phyloP scores from a whole-genome alignment of 92 coral and sea anemone genomes.

The Scolanthus callimorphus region DNA sequence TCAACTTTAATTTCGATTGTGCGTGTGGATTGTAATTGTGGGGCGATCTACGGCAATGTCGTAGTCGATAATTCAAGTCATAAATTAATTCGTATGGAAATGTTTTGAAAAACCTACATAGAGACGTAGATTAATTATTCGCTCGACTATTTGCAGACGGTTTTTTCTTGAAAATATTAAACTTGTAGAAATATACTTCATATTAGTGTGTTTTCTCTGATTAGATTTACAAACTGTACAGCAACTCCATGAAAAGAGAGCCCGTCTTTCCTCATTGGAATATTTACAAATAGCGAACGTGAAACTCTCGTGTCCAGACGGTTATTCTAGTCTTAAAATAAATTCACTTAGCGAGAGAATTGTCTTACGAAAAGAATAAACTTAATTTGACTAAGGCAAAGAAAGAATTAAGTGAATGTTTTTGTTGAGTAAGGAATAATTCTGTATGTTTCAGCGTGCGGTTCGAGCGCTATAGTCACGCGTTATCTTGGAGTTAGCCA shows the following conservation, averaged over 20 bases:
- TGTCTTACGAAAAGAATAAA: too few relatives aligned
- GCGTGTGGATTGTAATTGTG: background rate
- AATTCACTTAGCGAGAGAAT: background rate
- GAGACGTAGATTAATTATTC: background rate
- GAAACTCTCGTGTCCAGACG: background rate
- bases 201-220: background rate
- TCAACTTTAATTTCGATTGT: background rate
- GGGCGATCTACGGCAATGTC: background rate
- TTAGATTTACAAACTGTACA: background rate
- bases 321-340: background rate
- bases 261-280: background rate
- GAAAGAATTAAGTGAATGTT: too few relatives aligned
- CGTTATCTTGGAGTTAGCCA: background rate
- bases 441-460: background rate
- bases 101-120: background rate
- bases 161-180: background rate
- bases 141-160: background rate
- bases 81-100: conserved; percentile 1
- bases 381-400: too few relatives aligned
- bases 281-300: background rate
- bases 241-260: background rate
- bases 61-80: background rate
- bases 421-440: background rate
- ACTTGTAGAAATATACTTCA: conserved; percentile 1
- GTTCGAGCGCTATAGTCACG: background rate